phyloP scores from a whole-genome alignment of 1,140 invertebrate species.

The Nephila pilipes region DNA sequence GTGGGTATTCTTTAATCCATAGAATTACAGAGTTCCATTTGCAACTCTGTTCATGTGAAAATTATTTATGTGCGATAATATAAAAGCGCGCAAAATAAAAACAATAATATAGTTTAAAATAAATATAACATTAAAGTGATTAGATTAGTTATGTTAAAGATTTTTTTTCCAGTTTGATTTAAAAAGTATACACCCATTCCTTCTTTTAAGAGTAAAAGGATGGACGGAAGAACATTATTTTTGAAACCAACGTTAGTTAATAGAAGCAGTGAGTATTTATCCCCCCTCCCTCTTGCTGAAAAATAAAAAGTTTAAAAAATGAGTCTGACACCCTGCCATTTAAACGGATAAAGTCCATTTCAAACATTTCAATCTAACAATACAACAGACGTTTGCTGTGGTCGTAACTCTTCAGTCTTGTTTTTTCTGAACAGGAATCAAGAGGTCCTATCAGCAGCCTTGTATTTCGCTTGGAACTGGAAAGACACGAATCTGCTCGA shows the following conservation, averaged over 20 bases:
- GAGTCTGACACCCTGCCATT: neutral
- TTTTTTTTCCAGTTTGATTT: too few relatives aligned
- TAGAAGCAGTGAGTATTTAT: neutral
- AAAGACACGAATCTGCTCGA: constrained; percentile 22
- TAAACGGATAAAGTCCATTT: constrained; percentile 5
- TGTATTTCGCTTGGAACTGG: constrained; percentile 22
- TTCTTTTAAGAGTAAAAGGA: too few relatives aligned
- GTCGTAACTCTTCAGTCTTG: neutral
- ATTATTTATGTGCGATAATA: too few relatives aligned
- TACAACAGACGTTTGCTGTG: neutral
- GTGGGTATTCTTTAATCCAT: too few relatives aligned
- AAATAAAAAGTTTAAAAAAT: neutral
- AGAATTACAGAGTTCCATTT: too few relatives aligned
- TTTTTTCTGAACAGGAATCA: neutral
- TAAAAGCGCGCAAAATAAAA: too few relatives aligned
- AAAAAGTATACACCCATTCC: too few relatives aligned
- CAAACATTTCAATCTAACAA: constrained; percentile 16
- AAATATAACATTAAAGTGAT: too few relatives aligned
- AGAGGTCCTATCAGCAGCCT: neutral
- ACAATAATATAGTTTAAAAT: too few relatives aligned
- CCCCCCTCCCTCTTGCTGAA: too few relatives aligned
- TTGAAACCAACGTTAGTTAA: neutral
- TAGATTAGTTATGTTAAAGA: too few relatives aligned
- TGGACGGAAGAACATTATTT: neutral
- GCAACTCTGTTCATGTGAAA: too few relatives aligned